Evolutionary conservation across 2,113 vertebrate species (phyloP).

Genomic region (Rhabdornis inornatus): DNA sequence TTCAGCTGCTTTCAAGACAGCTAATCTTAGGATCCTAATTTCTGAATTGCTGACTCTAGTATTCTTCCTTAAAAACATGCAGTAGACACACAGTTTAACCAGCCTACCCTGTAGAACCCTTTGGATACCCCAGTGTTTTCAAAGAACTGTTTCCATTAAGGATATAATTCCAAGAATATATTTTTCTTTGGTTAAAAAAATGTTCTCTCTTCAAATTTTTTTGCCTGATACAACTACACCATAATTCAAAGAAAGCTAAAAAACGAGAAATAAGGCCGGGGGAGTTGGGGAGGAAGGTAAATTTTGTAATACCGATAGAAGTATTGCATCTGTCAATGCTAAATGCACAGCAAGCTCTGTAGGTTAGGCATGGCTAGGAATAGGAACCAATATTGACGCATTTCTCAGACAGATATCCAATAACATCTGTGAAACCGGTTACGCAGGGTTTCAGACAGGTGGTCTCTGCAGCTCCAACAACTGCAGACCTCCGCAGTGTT

Average conservation of each 20-base stretch:
- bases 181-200: not conserved
- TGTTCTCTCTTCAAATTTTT: not conserved
- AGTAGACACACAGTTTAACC: not conserved
- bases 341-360: not conserved
- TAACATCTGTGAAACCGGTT: not conserved
- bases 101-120: not conserved
- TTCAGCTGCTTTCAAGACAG: not conserved
- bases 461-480: not conserved
- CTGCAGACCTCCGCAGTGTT: not conserved
- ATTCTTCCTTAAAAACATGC: not conserved
- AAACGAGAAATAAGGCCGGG: not conserved
- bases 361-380: not conserved
- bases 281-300: not conserved
- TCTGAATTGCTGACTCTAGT: not conserved
- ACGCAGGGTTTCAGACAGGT: not conserved
- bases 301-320: accelerated
- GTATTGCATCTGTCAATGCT: not conserved
- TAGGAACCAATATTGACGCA: not conserved
- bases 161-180: not conserved
- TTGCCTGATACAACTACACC: not conserved
- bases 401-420: accelerated
- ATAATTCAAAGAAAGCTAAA: not conserved
- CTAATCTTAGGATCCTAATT: not conserved
- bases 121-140: not conserved
- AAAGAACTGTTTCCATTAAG: not conserved